Evolutionary conservation across 2,888 invertebrate species (phyloP).

Genomic region (Melangyna quadrimaculata): DNA sequence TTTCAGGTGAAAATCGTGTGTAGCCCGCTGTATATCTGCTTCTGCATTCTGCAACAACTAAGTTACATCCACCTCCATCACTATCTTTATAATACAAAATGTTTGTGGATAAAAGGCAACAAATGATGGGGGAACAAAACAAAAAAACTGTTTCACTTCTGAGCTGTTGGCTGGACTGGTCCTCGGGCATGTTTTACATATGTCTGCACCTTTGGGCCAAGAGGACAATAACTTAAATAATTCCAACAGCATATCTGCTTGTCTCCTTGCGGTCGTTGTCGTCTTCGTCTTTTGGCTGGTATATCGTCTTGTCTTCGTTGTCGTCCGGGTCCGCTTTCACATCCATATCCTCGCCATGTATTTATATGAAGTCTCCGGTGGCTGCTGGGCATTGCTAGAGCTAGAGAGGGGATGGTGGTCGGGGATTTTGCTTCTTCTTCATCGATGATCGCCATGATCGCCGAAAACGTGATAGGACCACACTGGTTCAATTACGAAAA

Average conservation of each 20-base stretch:
- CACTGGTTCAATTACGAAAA: constrained; percentile 79
- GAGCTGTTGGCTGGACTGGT: constrained; percentile 72
- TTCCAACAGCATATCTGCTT: constrained; percentile 74
- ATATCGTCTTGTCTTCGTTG: constrained; percentile 16
- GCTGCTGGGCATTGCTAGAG: constrained; percentile 31
- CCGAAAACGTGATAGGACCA: constrained; percentile 76
- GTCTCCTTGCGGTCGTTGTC: constrained; percentile 56
- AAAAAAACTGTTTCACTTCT: constrained; percentile 70
- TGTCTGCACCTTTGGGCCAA: constrained; percentile 78
- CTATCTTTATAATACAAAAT: background rate
- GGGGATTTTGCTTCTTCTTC: background rate
- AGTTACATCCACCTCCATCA: constrained; percentile 46
- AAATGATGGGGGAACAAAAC: constrained; percentile 70
- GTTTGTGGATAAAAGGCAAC: constrained; percentile 47
- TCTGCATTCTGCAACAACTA: constrained; percentile 50
- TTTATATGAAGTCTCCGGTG: constrained; percentile 38
- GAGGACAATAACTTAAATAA: constrained; percentile 76
- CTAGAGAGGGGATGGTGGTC: constrained; percentile 28
- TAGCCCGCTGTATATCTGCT: constrained; percentile 57
- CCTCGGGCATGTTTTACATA: constrained; percentile 79
- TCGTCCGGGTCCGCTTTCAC: background rate
- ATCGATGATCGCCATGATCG: constrained; percentile 72
- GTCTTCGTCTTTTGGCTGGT: constrained; percentile 29
- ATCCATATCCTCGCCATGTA: background rate
- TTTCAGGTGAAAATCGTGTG: constrained; percentile 67